phyloP scores from a whole-genome alignment of 2,888 invertebrate genomes.

The Hypomecis atomaria region DNA sequence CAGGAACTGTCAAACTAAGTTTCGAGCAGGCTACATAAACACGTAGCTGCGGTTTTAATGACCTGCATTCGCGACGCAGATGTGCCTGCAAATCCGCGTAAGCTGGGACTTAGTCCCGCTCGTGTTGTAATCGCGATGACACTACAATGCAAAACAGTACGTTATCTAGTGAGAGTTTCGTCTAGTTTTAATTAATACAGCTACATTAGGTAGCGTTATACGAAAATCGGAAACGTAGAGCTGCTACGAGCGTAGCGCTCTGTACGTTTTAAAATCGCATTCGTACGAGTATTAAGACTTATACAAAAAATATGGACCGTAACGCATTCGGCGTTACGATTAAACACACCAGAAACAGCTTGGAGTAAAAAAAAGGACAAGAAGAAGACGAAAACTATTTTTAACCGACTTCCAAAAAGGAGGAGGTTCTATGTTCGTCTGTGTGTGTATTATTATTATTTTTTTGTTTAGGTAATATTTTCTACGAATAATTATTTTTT shows the following conservation, averaged over 20 bases:
- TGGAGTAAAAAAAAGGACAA: too few relatives aligned
- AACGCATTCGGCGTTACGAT: too few relatives aligned
- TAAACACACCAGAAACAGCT: too few relatives aligned
- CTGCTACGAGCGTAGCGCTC: conserved; percentile 13
- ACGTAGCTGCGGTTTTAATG: conserved; percentile 51
- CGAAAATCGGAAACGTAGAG: conserved; percentile 18
- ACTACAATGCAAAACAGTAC: conserved; percentile 18
- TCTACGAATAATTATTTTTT: too few relatives aligned
- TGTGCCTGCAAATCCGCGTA: conserved; percentile 72
- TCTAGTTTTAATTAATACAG: background rate
- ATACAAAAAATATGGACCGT: too few relatives aligned
- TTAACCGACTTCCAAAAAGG: too few relatives aligned
- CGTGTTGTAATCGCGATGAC: conserved; percentile 60
- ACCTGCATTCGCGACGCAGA: conserved; percentile 64
- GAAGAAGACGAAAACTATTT: too few relatives aligned
- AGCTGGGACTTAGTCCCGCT: conserved; percentile 72
- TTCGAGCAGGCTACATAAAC: conserved; percentile 42
- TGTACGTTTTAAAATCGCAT: too few relatives aligned
- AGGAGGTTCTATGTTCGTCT: too few relatives aligned
- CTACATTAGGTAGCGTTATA: background rate
- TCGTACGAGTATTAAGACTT: too few relatives aligned
- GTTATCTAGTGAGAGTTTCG: background rate
- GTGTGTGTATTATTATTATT: too few relatives aligned
- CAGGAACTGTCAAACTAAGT: conserved; percentile 22
- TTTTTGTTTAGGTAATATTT: too few relatives aligned